phyloP scores from a whole-genome alignment of 2,113 vertebrate genomes.

The Tragelaphus buxtoni region DNA sequence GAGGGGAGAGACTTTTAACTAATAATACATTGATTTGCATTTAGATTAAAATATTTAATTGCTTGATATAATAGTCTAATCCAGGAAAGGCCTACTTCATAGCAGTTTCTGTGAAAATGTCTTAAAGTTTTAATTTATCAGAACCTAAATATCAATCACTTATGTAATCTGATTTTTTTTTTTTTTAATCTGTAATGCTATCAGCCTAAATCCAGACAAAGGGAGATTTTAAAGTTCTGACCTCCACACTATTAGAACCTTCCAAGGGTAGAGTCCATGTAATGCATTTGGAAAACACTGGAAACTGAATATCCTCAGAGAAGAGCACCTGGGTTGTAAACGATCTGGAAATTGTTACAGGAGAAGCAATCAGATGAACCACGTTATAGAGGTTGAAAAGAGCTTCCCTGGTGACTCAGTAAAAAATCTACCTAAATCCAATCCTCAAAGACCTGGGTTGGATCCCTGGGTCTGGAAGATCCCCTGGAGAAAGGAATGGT shows the following conservation, averaged over 20 bases:
- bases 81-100: not conserved
- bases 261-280: not conserved
- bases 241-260: not conserved
- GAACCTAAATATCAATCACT: not conserved
- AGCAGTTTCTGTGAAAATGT: not conserved
- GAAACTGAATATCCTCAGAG: not conserved
- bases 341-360: not conserved
- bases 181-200: not conserved
- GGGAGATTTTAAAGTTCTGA: not conserved
- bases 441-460: not conserved
- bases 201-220: not conserved
- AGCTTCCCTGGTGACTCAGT: not conserved
- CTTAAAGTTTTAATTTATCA: not conserved
- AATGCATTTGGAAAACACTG: not conserved
- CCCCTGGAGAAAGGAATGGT: not conserved
- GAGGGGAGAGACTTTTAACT: not conserved
- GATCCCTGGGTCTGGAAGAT: not conserved
- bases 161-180: not conserved
- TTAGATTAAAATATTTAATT: conserved; percentile 25
- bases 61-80: not conserved
- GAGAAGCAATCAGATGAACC: not conserved
- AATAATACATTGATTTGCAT: not conserved
- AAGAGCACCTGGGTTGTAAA: not conserved
- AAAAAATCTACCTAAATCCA: not conserved
- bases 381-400: not conserved